Percentiles rank a stretch among this genome's conserved stretches.
Conservation (phyloP, 1,140 invertebrate genomes). For the Nautilus pompilius region DNA sequence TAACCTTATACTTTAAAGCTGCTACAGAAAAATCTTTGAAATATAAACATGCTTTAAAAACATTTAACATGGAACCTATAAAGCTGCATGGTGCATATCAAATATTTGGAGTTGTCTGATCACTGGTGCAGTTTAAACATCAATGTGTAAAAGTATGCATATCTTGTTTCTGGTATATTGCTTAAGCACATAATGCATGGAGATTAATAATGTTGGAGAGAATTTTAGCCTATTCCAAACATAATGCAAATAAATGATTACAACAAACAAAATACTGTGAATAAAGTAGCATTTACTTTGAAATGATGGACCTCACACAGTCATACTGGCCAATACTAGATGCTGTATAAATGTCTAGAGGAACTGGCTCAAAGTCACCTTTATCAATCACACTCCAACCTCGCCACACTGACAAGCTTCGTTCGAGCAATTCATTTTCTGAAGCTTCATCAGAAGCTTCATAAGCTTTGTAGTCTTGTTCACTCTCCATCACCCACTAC, state of each 20-base stretch:
- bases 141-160: no score
- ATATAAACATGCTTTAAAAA: no score
- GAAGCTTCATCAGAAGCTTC: conserved; percentile 53
- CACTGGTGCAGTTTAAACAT: no score
- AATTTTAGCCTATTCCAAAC: background rate
- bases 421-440: conserved; percentile 49
- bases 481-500: no score
- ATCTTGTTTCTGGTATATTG: no score
- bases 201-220: no score
- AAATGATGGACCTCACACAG: conserved; percentile 43
- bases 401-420: conserved; percentile 51
- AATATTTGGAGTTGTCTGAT: no score
- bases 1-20: no score
- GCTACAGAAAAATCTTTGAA: no score
- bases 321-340: conserved; percentile 56
- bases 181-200: no score
- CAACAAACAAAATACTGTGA: background rate
- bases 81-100: background rate
- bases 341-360: conserved; percentile 55
- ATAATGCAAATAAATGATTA: background rate
- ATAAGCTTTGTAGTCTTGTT: background rate
- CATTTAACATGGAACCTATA: no score
- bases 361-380: conserved; percentile 43
- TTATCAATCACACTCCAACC: conserved; percentile 29
- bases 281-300: conserved; percentile 30